Conservation (phyloP, 2,113 vertebrate species). For the Protomyctophum bolini region DNA sequence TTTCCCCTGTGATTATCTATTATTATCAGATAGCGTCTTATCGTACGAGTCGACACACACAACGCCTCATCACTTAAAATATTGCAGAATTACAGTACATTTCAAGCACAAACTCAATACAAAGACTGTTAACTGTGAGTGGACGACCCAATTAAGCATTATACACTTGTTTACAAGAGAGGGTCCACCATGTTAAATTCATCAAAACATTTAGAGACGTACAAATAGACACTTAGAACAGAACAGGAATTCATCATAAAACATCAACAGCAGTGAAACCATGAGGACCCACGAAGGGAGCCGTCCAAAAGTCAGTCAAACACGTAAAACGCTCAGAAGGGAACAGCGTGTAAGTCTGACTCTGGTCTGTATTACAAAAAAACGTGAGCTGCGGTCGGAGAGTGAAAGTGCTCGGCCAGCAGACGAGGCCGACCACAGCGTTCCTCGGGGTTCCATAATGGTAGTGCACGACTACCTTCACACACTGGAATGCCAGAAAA, state of each 20-base stretch:
- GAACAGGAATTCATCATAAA: too few relatives aligned
- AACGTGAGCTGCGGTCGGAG: conserved; percentile 53
- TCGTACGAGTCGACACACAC: background rate
- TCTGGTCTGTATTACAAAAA: conserved; percentile 30
- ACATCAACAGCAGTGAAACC: background rate
- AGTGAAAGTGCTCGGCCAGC: conserved; percentile 41
- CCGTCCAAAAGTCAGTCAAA: background rate
- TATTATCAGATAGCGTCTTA: background rate
- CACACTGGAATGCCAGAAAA: conserved; percentile 64
- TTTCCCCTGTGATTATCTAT: background rate
- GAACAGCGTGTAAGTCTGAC: conserved; percentile 20
- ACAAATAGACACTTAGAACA: too few relatives aligned
- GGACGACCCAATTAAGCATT: too few relatives aligned
- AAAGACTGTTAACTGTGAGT: too few relatives aligned
- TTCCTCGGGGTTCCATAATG: conserved; percentile 65
- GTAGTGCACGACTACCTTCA: conserved; percentile 55
- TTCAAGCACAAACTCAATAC: too few relatives aligned
- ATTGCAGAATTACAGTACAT: too few relatives aligned
- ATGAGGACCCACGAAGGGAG: background rate
- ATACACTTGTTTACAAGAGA: too few relatives aligned
- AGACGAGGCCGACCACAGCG: conserved; percentile 57
- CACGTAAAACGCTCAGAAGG: background rate
- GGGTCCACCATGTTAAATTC: too few relatives aligned
- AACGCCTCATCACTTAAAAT: background rate
- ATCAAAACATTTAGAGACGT: too few relatives aligned